Evolutionary conservation across 2,113 vertebrate species (phyloP), one percentile per base, ranked within the genome.

Genomic region (Odocoileus virginianus): DNA sequence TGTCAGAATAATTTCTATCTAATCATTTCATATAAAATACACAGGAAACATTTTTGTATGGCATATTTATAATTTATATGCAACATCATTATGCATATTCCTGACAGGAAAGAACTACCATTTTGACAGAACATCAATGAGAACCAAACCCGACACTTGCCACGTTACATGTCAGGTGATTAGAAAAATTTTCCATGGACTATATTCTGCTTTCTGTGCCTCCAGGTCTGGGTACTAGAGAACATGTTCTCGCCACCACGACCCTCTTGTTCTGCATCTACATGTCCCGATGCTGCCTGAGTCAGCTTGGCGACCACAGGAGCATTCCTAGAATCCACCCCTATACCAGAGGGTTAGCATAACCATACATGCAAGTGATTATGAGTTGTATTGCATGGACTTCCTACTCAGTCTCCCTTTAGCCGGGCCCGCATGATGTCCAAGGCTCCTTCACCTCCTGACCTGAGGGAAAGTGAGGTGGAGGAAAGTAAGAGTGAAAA

Each of bases 1-100:
- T 15, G 15, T 89, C 89, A 61, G 87, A 87, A 67, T 96, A 36
- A 83, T 93, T 93, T 97, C 25, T 93, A 79, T 55, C 15, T 89
- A 40, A 85, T 61, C 60, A 50, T 76, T 50, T 85, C 33, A 23
- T 57, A n/a, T 67, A 33, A 92, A 94, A 64, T 52, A 33, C 30
- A 25, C n/a, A 23, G 40, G 14, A 64, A 57, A 28, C 61, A n/a
- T 30, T 16, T 43, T 71, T 28, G 19, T 27, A 7, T 19, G 13
- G 3, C 6, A 9, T 92, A 25, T 91, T 95, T 50, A 57, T 60
- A n/a, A 92, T 27, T 76, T 25, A 43, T 19, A 25, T 0, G 7
- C 19, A 12, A 27, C 47, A 4, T 89, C 40, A 23, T 33, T 30
- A 64, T 79, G 5, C 28, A 33, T 28, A 25, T 13, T 81, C 28